These are phyloP conservation scores for Oegoconia quadripuncta DNA, from an alignment of 2,888 invertebrate species.

Conservation along the genomic window DNA sequence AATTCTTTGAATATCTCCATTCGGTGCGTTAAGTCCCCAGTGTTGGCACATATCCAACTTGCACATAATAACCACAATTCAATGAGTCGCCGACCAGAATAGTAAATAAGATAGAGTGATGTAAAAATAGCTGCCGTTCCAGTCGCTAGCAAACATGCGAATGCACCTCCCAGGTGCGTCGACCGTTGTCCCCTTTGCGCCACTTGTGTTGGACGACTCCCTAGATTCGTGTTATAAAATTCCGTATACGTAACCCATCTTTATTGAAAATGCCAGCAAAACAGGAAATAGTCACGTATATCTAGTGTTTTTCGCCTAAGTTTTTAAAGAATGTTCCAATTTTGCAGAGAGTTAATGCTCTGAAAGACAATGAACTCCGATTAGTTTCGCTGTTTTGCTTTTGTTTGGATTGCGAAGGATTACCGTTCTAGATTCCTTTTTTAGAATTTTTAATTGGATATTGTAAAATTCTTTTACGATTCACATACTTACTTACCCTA, in stretches of 20 bases:
- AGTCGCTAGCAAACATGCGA: constrained; percentile 64
- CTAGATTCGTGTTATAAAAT: no score
- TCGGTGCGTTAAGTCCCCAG: constrained; percentile 64
- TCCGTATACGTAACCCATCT: no score
- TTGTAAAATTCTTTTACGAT: no score
- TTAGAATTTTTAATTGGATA: neutral
- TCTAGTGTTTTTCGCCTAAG: no score
- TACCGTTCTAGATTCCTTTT: constrained; percentile 12
- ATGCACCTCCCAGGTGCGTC: constrained; percentile 74
- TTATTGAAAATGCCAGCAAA: no score
- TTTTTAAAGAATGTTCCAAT: constrained; percentile 5
- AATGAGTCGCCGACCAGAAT: constrained; percentile 78
- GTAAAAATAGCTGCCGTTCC: constrained; percentile 75
- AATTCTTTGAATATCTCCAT: constrained; percentile 73
- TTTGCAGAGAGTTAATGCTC: constrained; percentile 12
- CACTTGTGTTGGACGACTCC: constrained; percentile 18
- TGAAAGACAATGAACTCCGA: constrained; percentile 14
- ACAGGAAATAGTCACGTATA: no score
- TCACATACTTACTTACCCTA: no score
- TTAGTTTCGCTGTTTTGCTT: constrained; percentile 3
- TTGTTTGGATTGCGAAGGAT: constrained; percentile 6
- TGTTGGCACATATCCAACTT: constrained; percentile 74
- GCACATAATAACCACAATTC: constrained; percentile 80
- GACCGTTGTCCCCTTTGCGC: constrained; percentile 59
- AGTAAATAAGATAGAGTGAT: constrained; percentile 78